Evolutionary conservation across 2,797 vertebrate species (phyloP).

Genomic region (Sebastes variabilis): DNA sequence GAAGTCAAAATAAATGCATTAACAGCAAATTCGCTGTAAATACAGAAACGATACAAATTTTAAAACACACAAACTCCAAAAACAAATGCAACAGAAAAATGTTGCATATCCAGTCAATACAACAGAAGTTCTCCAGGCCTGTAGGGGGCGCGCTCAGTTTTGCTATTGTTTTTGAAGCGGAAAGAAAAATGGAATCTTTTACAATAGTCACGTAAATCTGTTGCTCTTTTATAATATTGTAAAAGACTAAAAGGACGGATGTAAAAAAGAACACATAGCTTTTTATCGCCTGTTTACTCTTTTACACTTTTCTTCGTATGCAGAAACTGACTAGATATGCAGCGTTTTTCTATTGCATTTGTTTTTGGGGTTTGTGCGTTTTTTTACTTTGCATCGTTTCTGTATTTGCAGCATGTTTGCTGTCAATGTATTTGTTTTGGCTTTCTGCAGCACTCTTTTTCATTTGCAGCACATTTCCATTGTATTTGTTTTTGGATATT

Average conservation of each 20-base stretch:
- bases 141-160: background rate
- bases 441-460: background rate
- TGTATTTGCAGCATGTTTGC: background rate
- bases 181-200: background rate
- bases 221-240: background rate
- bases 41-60: background rate
- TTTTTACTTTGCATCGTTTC: background rate
- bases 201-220: no score
- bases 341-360: background rate
- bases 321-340: background rate
- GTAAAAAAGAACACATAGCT: background rate
- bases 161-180: background rate
- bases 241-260: background rate
- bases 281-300: background rate
- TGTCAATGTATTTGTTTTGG: background rate
- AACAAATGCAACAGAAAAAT: background rate
- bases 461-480: background rate
- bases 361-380: background rate
- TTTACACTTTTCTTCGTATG: background rate
- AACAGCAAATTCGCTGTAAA: background rate
- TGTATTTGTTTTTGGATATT: background rate
- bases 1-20: background rate
- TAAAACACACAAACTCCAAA: background rate
- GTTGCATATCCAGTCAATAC: background rate
- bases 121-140: no score